Evolutionary conservation across 1,140 invertebrate species (phyloP), one percentile per base, ranked within the genome.

Genomic region (Monomorium pharaonis): DNA sequence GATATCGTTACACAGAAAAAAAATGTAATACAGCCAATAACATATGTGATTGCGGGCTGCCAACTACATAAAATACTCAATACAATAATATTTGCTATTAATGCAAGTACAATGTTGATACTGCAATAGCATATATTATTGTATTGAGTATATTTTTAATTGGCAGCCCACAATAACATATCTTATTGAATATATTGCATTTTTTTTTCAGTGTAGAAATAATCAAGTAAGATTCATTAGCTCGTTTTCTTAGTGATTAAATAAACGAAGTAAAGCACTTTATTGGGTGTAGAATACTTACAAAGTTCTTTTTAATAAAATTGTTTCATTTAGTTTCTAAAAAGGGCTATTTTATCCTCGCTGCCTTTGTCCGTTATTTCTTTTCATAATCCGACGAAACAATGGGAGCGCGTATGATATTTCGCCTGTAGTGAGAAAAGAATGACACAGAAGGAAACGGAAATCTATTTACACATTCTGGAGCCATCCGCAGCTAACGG

Each of bases 401-500:
- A 83, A 60, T 44, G 21, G 24, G 16, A 42, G 37, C 10, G 18
- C 44, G 21, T 12, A 42, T 37, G 63, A 81, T n/a, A 30, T 56
- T 81, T 33, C 60, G 33, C 3, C 14, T 51, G 21, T 4, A 6
- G 33, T 16, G 51, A 21, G 30, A 81, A 21, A 51, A 54, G 16
- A 12, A 24, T 7, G 6, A 21, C 4, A 10, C 21, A 33, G 24
- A 44, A n/a, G 67, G 16, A 18, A 58, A 78, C 12, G 9, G 24
- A 80, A 56, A 70, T 56, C 24, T 70, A 27, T 51, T 81, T 70
- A 44, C 30, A 72, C 37, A 58, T 58, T 72, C 70, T 58, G 27
- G 24, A 83, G 37, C 21, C 33, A 54, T 54, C 21, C 51, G 51
- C 24, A 42, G 33, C 33, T 42, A 56, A 21, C 49, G n/a, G n/a